Percentiles rank a stretch among this genome's conserved stretches.
These are phyloP conservation scores for Macaca nemestrina DNA, from an alignment of 2,113 vertebrate species.

Conservation along the genomic window DNA sequence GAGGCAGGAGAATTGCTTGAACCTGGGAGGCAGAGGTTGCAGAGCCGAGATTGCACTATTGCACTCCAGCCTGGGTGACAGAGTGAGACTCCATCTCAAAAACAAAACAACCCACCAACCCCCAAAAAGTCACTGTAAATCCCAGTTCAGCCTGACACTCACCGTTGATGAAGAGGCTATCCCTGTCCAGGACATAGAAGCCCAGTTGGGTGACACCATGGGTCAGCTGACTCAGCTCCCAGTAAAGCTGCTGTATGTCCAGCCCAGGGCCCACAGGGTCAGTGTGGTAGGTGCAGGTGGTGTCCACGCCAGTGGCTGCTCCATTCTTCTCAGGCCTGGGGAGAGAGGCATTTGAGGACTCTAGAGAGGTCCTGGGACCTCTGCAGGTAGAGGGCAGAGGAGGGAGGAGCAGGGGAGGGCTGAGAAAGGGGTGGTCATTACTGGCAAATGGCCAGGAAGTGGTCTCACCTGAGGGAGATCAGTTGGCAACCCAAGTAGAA, in stretches of 20 bases:
- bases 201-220: conserved; percentile 74
- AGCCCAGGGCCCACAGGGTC: conserved; percentile 48
- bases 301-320: conserved; percentile 65
- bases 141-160: neutral
- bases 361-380: neutral
- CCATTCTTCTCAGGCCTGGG: conserved; percentile 67
- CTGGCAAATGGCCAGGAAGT: neutral
- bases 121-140: neutral
- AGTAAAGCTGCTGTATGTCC: conserved; percentile 69
- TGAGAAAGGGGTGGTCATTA: neutral
- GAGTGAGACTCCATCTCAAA: no score
- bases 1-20: no score
- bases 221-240: conserved; percentile 78
- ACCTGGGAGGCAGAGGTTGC: no score
- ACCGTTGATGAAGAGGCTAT: conserved; percentile 80
- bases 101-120: no score
- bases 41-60: no score
- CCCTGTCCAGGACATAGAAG: conserved; percentile 73
- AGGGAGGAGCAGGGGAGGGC: neutral
- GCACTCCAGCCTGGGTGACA: no score
- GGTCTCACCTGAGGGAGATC: conserved; percentile 72
- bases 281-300: conserved; percentile 69
- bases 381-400: no score
- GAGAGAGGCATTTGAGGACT: neutral
- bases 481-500: conserved; percentile 70